Percentiles rank a stretch among this genome's conserved stretches.
Conservation (phyloP, 2,113 vertebrate species). For the Meles meles region DNA sequence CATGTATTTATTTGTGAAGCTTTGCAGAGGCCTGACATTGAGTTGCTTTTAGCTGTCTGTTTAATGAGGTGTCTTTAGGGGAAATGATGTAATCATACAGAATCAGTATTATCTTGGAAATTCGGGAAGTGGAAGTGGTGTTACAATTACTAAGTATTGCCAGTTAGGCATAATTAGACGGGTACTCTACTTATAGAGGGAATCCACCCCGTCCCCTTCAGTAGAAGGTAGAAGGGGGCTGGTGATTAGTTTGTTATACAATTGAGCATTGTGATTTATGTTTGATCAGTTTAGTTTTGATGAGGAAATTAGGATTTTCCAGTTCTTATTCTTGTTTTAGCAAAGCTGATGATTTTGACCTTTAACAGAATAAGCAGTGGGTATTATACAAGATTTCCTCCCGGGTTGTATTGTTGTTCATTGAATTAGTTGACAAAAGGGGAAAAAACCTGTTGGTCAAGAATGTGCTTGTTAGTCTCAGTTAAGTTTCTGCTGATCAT, state of each 20-base stretch:
- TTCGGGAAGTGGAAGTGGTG: neutral
- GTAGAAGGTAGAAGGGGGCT: neutral
- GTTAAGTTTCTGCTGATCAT: constrained; percentile 63
- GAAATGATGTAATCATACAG: constrained; percentile 8
- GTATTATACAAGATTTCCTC: constrained; percentile 2
- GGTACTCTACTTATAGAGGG: neutral
- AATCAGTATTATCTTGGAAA: constrained; percentile 15
- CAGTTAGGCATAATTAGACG: neutral
- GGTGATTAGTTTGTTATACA: neutral
- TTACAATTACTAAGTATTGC: neutral
- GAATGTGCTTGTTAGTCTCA: constrained; percentile 20
- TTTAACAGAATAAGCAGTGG: constrained; percentile 2
- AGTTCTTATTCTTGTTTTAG: neutral
- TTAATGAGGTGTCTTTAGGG: constrained; percentile 12
- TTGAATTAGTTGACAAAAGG: constrained; percentile 53
- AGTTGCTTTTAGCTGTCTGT: neutral
- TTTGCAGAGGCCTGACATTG: neutral
- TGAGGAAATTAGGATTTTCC: constrained; percentile 11
- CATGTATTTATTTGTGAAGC: constrained; percentile 27
- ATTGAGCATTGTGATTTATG: neutral
- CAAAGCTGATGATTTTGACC: constrained; percentile 19
- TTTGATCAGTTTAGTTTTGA: neutral
- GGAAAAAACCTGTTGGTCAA: constrained; percentile 61
- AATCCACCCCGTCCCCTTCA: neutral
- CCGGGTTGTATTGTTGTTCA: constrained; percentile 17